Evolutionary conservation across 2,113 vertebrate species (phyloP).

Genomic region (Cyprinodon variegatus): DNA sequence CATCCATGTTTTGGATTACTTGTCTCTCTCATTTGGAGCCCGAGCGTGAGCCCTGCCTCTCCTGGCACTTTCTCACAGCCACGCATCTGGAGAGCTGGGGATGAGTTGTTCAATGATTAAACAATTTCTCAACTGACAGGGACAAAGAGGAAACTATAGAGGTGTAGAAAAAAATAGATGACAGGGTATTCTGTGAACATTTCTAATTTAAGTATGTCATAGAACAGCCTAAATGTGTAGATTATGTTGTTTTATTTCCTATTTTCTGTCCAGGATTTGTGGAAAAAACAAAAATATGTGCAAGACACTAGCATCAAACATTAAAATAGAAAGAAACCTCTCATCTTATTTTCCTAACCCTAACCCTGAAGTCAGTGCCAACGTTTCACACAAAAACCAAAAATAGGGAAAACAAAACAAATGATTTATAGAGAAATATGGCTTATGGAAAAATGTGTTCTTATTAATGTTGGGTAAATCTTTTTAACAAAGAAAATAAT

Average conservation of each 20-base stretch:
- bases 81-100: constrained; percentile 32
- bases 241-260: background rate
- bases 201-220: background rate
- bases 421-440: constrained; percentile 31
- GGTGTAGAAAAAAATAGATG: background rate
- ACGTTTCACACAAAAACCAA: constrained; percentile 31
- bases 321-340: constrained; percentile 30
- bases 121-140: constrained; percentile 42
- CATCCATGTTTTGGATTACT: constrained; percentile 57
- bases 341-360: constrained; percentile 17
- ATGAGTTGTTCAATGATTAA: constrained; percentile 48
- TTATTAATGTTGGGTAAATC: constrained; percentile 34
- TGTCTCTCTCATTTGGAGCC: constrained; percentile 49
- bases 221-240: background rate
- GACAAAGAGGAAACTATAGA: constrained; percentile 20
- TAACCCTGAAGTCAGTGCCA: constrained; percentile 39
- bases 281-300: constrained; percentile 2
- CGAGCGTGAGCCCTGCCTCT: constrained; percentile 17
- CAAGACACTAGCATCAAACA: constrained; percentile 5
- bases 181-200: background rate
- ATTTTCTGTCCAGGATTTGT: background rate
- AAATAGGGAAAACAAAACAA: constrained; percentile 37
- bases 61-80: background rate
- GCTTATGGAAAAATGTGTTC: constrained; percentile 28
- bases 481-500: background rate